Conservation (phyloP, 2,113 vertebrate genomes). For the Erythrocercus mccallii region DNA sequence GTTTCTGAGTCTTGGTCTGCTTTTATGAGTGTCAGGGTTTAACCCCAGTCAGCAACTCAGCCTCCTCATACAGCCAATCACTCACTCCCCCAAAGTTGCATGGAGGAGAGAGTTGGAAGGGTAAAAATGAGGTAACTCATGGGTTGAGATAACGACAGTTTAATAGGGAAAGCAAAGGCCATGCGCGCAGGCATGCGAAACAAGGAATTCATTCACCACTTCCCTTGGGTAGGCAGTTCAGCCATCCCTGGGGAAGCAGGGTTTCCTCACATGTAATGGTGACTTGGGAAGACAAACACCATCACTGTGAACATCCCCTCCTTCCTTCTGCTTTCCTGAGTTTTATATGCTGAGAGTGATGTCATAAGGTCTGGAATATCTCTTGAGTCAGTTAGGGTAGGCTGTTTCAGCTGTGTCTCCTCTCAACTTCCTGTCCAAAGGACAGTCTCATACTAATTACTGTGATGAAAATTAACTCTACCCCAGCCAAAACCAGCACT, state of each 20-base stretch:
- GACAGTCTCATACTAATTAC: neutral
- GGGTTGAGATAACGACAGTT: neutral
- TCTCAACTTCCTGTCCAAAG: neutral
- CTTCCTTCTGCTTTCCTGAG: neutral
- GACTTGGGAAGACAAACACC: neutral
- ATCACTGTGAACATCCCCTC: rapidly evolving
- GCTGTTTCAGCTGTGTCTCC: rapidly evolving
- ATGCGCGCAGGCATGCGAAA: neutral
- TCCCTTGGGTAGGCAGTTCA: neutral
- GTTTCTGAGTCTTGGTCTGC: neutral
- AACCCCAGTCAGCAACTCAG: neutral
- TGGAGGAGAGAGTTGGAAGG: neutral
- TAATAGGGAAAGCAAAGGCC: neutral
- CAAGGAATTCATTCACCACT: neutral
- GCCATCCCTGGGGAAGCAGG: neutral
- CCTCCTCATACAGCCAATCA: neutral
- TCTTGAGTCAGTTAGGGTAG: neutral
- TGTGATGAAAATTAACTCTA: neutral
- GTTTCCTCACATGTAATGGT: neutral
- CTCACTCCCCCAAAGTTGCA: neutral
- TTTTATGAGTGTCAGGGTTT: neutral
- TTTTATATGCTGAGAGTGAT: neutral
- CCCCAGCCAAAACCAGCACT: neutral
- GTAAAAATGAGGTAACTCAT: neutral
- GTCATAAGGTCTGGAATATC: neutral